Percentiles rank a stretch among this genome's conserved stretches.
phyloP scores from a whole-genome alignment of 2,113 vertebrate genomes.

The Desmodus rotundus region DNA sequence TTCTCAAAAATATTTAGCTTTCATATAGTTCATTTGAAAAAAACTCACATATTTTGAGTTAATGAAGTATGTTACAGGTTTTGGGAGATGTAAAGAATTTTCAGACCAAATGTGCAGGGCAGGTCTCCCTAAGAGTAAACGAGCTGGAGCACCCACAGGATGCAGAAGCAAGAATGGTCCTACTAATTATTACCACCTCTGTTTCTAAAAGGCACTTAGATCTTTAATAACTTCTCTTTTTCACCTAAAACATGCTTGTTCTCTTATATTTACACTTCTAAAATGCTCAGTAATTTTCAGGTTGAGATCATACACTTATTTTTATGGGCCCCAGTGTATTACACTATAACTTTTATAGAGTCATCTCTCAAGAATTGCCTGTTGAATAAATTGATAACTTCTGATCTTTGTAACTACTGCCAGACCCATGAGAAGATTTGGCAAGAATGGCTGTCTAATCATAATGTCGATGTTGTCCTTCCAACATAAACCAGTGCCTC shows the following conservation, averaged over 20 bases:
- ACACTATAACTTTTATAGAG: neutral
- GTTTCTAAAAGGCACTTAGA: neutral
- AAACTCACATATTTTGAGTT: neutral
- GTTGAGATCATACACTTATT: neutral
- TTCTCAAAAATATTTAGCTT: neutral
- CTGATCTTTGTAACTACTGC: neutral
- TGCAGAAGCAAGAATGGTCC: neutral
- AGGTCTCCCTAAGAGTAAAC: accelerated
- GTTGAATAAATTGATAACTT: neutral
- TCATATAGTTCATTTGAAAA: neutral
- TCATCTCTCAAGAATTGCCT: neutral
- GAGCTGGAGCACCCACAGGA: accelerated
- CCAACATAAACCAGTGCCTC: too few species aligned
- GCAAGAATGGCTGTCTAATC: neutral
- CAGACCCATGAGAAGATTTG: too few species aligned
- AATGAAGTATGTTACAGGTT: neutral
- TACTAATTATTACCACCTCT: neutral
- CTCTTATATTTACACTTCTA: neutral
- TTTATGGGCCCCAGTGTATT: accelerated
- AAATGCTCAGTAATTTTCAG: neutral
- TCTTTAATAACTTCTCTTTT: neutral
- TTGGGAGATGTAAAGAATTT: neutral
- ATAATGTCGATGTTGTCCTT: neutral
- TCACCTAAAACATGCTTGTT: neutral
- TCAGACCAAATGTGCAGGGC: neutral